Base-by-base conservation (phyloP, 2,888 invertebrate genomes). In the Crioceris asparagi region DNA sequence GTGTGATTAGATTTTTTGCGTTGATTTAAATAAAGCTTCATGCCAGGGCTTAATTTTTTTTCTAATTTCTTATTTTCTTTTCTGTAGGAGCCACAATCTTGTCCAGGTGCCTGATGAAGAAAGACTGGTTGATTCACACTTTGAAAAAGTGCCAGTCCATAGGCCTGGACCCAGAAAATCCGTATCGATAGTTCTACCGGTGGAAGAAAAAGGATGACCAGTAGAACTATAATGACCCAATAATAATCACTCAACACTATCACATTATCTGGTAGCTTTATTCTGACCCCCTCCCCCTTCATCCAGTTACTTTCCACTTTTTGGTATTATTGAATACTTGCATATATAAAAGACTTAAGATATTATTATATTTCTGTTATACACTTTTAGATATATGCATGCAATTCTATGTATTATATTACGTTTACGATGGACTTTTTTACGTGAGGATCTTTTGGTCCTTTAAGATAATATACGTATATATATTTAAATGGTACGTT, bases 131-230 rank as follows among this genome's bases (percentile, higher is more conserved):
- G 54, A 54, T 40, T 51, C 58, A 11, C 57, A 56, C 15, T 54
- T 55, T 23, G 61, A 60, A 43, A 50, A 54, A 33, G 52, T 55
- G 32, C 52, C 58, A 38, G 50, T 57, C 4, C 51, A 58, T 36
- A 51, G 54, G 43, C 54, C 50, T 27, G 65, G 60, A 7, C 64
- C 65, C n/a, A 53, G 65, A 44, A 68, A 69, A 47, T 71, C 75
- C 17, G 73, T 75, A 42, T 72, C 75, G 15, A 72, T 75, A 53
- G 66, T 72, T 41, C 66, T 75, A 60, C 74, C 75, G 1, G 62
- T 70, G 36, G 72, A 73, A 48, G 72, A 70, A 30, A 72, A 72
- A 47, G 72, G 71, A 53, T 62, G 60, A 61, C 57, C 48, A 35
- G 46, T 46, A 32, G 47, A 48, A 32, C 44, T 49, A 30, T 52